Evolutionary conservation across 2,113 vertebrate genomes (phyloP).

Genomic region (Barnardius zonarius): DNA sequence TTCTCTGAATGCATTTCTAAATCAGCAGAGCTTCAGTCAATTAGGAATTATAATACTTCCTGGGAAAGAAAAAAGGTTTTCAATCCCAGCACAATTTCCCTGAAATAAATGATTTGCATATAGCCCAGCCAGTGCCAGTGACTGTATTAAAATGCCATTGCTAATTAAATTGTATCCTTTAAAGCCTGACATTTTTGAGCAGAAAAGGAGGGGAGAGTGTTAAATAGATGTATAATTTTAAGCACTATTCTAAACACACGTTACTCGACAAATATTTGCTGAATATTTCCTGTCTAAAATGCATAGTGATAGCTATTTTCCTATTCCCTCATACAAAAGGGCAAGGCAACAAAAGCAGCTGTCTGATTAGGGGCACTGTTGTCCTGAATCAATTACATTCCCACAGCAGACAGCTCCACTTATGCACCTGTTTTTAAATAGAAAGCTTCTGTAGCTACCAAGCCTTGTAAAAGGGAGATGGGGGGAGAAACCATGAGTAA

Average conservation of each 20-base stretch:
- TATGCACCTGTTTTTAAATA: conserved; percentile 65
- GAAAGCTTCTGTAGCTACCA: conserved; percentile 8
- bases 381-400: conserved; percentile 55
- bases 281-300: conserved; percentile 27
- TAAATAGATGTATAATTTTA: conserved; percentile 18
- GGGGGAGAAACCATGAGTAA: not conserved
- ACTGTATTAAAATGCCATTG: conserved; percentile 18
- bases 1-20: conserved; percentile 53
- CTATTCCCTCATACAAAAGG: conserved; percentile 46
- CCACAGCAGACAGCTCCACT: conserved; percentile 26
- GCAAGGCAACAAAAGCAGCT: conserved; percentile 53
- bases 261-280: conserved; percentile 42
- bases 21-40: conserved; percentile 17
- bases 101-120: conserved; percentile 21
- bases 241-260: not conserved
- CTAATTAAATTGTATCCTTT: conserved; percentile 12
- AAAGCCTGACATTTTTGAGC: not conserved
- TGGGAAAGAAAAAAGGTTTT: conserved; percentile 7
- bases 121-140: not conserved
- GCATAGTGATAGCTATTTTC: conserved; percentile 55
- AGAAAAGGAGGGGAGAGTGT: not conserved
- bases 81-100: conserved; percentile 24
- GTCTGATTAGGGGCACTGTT: conserved; percentile 52
- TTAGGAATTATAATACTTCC: conserved; percentile 50
- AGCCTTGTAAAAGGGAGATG: conserved; percentile 7